phyloP scores from a whole-genome alignment of 2,113 vertebrate species.

The Ptyas mucosa region DNA sequence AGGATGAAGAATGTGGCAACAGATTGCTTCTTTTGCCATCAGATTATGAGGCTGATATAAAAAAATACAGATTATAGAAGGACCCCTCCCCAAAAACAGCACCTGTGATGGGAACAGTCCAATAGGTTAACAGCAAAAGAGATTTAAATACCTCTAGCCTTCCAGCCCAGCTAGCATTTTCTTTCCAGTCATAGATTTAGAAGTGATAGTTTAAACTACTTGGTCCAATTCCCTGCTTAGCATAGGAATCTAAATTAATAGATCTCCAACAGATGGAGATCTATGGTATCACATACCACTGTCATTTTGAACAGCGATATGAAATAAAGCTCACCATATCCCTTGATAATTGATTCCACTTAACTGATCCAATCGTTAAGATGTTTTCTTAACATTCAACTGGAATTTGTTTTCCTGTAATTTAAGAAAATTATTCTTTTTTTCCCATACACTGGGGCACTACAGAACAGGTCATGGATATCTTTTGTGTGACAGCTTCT shows the following conservation, averaged over 20 bases:
- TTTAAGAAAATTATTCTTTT: not conserved
- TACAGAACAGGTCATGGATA: not conserved
- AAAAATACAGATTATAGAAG: not conserved
- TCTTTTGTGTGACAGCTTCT: not conserved
- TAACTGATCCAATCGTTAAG: not conserved
- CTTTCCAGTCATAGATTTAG: not conserved
- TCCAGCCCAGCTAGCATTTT: not conserved
- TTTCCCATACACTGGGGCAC: not conserved
- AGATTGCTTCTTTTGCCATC: not conserved
- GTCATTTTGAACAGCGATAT: not conserved
- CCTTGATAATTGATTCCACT: not conserved
- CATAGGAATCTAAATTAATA: not conserved
- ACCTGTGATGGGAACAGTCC: not conserved
- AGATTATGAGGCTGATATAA: not conserved
- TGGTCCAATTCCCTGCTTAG: not conserved
- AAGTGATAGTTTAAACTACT: not conserved
- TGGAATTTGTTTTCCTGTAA: not conserved
- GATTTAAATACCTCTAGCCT: not conserved
- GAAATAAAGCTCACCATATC: not conserved
- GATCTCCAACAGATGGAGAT: not conserved
- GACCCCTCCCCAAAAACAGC: not conserved
- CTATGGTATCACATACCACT: not conserved
- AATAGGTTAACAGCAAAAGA: not conserved
- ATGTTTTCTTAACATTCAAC: not conserved
- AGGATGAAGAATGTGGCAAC: not conserved